A percentile compares a stretch with the other conserved stretches of the same genome.
These are phyloP conservation scores for Tarsius wallacei DNA, from an alignment of 2,797 vertebrate species.

Conservation along the genomic window DNA sequence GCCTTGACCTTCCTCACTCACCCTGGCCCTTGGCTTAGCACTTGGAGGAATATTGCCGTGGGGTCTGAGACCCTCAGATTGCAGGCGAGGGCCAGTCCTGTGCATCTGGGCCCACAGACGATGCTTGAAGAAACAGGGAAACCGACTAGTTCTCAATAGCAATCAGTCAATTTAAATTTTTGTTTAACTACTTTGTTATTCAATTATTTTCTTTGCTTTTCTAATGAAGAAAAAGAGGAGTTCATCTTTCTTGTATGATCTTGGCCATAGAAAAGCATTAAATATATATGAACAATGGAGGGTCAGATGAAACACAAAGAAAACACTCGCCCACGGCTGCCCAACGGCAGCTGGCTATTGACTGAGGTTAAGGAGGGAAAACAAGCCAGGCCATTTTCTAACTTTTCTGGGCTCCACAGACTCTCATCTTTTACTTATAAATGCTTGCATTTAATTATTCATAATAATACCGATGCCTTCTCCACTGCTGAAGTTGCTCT, in stretches of 20 bases:
- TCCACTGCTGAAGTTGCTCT: background rate
- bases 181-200: slow-evolving; percentile 73
- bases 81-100: rapidly evolving
- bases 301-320: background rate
- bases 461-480: rapidly evolving
- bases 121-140: background rate
- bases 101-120: too few species aligned
- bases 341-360: rapidly evolving
- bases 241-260: background rate
- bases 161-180: slow-evolving; percentile 44
- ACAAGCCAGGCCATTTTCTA: rapidly evolving
- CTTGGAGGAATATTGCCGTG: too few species aligned
- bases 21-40: rapidly evolving
- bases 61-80: rapidly evolving
- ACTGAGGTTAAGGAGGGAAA: rapidly evolving
- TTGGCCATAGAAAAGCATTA: background rate
- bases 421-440: background rate
- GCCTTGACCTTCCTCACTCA: rapidly evolving
- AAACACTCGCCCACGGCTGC: rapidly evolving
- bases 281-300: background rate
- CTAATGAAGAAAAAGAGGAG: background rate
- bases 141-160: too few species aligned
- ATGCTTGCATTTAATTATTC: background rate
- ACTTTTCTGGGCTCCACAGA: background rate
- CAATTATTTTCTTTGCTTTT: slow-evolving; percentile 64